Conservation (phyloP, 2,888 invertebrate genomes). For the Drosophila histrio region DNA sequence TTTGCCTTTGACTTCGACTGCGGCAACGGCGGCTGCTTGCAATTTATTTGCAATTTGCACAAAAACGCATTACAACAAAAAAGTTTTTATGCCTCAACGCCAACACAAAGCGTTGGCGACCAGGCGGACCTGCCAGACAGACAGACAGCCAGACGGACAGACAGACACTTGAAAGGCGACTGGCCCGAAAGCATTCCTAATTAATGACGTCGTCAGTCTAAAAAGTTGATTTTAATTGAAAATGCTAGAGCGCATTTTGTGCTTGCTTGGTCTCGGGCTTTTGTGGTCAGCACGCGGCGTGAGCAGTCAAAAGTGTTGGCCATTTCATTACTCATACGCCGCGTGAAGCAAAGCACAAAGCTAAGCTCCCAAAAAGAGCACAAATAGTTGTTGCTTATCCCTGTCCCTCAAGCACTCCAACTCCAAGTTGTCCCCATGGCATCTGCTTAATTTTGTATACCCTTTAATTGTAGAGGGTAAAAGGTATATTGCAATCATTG, state of each 20-base stretch:
- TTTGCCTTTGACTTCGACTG: conserved; percentile 51
- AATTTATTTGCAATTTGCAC: conserved; percentile 75
- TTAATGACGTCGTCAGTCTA: conserved; percentile 65
- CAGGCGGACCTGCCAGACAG: conserved; percentile 40
- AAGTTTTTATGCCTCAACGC: conserved; percentile 68
- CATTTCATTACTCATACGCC: conserved; percentile 71
- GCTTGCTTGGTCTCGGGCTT: conserved; percentile 5
- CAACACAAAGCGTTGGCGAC: conserved; percentile 67
- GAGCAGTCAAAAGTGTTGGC: conserved; percentile 49
- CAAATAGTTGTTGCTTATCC: neutral
- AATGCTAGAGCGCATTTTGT: conserved; percentile 45
- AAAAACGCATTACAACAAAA: conserved; percentile 60
- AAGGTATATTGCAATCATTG: too few species aligned
- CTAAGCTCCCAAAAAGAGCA: neutral
- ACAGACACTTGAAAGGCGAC: conserved; percentile 64
- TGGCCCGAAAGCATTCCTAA: conserved; percentile 70
- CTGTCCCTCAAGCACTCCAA: neutral
- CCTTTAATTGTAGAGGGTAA: too few species aligned
- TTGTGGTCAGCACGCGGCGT: conserved; percentile 21
- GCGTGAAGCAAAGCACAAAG: conserved; percentile 34
- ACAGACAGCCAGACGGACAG: conserved; percentile 10
- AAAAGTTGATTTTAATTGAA: conserved; percentile 57
- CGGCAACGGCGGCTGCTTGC: conserved; percentile 45
- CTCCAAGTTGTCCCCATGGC: conserved; percentile 3
- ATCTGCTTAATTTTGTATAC: conserved; percentile 5